Base-by-base conservation (phyloP, 2,797 vertebrate genomes). In the Rhynchonycteris naso region DNA sequence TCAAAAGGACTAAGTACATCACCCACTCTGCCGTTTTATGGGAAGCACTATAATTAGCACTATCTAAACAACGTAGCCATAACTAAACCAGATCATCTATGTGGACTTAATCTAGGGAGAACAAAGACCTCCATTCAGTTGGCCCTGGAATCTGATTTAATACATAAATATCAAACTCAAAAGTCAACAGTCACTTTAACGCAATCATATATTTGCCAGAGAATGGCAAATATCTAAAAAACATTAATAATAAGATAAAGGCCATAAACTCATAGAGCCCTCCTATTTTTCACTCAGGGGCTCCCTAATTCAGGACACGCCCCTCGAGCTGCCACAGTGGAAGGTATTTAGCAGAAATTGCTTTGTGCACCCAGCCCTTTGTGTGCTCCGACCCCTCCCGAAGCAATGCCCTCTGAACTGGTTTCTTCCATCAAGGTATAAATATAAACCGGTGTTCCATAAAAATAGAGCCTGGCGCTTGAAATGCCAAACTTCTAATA, bases 121-220 rank as follows among this genome's bases (percentile, higher is more conserved):
- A 97, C 97, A 98, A 98, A 98, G 97, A 87, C 96, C 93, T 80
- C 95, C 72, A 96, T 74, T 97, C 95, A 94, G 95, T 87, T 5
- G 88, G 97, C 97, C 97, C 95, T 65, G 94, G 97, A 98, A 98
- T 97, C 97, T 90, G 43, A 33, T 96, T 97, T 96, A 96, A 98
- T 97, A 91, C 68, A 96, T 52, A 95, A 98, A 96, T 72, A 91
- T 33, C 90, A 97, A 94, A 63, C 43, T 80, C 8, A 63, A 89
- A 94, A 96, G 96, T 89, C 88, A 95, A 90, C 63, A 1, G 59
- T 95, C 4, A 97, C 85, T 97, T 96, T 74, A 96, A 96, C 65
- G 92, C 89, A 92, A 95, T 95, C 71, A 0, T 82, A 66, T 11
- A 97, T 80, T 79, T 92, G 30, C 84, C 92, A 91, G 74, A 65